Evolutionary conservation across 2,888 invertebrate genomes (phyloP), one percentile per base, ranked within the genome.

Genomic region (Stomorhina lunata): DNA sequence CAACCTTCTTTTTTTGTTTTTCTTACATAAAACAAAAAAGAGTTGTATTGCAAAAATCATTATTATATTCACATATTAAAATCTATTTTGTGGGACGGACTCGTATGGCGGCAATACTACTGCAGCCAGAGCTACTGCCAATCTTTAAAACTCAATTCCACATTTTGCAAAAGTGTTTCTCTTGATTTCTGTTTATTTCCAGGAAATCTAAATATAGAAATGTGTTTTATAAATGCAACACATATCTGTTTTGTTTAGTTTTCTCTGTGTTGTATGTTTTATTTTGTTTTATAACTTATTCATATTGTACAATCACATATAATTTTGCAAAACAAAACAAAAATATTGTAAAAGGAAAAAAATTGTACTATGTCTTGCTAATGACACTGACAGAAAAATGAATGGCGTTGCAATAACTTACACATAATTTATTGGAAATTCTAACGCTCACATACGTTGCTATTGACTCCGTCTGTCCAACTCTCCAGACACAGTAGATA

Each of bases 141-240:
- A 32, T 61, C 25, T 77, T 59, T 25, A 4, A 32, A 32, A 32
- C 9, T n/a, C 20, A 34, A 45, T 43, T 32, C 15, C 50, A 61
- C 61, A 69, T 77, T 37, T 5, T 9, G 6, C 50, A 34, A 32
- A 34, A 50, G 50, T 34, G 15, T 50, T 9, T 66, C 63, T 40
- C 50, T 75, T 65, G 17, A 29, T 66, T 7, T n/a, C 57, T 57
- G 9, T 63, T 73, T 53, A 68, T 32, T 80, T 80, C 79, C 79
- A 80, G 79, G 79, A 80, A 80, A 80, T 80, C 79, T 80, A 80
- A 66, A 66, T 73, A 73, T 80, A 80, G 59, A 59, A 66, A 80
- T 80, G 32, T 77, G 69, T 77, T 77, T 80, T 66, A 80, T 80
- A 73, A 71, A 48, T 79, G 78, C 65, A 79, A 72, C n/a, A n/a